Evolutionary conservation across 2,113 vertebrate genomes (phyloP).

Genomic region (Lonchura striata): DNA sequence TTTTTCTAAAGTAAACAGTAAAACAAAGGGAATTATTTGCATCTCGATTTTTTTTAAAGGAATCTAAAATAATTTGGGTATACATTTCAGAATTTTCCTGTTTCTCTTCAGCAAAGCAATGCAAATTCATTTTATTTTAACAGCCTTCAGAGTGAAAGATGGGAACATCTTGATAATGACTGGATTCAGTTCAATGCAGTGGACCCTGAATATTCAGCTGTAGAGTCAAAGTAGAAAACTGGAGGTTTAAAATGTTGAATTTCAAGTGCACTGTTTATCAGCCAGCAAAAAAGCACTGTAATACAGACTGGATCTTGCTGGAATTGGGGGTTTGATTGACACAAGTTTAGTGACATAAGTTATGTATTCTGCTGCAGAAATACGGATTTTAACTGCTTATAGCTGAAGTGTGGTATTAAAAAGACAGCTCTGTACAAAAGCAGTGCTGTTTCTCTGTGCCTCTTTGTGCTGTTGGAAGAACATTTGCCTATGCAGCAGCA

Average conservation of each 20-base stretch:
- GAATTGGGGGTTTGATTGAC: conserved; percentile 34
- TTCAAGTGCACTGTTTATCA: background rate
- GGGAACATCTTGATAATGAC: background rate
- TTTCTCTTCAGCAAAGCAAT: background rate
- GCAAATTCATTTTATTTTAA: background rate
- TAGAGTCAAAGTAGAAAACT: background rate
- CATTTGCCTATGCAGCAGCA: background rate
- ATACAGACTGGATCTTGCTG: background rate
- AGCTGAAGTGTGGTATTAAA: conserved; percentile 18
- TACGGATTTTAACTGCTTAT: background rate
- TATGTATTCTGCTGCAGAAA: conserved; percentile 6
- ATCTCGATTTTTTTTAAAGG: background rate
- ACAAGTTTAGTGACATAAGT: background rate
- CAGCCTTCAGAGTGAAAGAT: background rate
- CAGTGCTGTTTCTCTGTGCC: background rate
- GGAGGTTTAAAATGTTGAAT: background rate
- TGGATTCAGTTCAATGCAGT: background rate
- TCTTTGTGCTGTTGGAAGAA: background rate
- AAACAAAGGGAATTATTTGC: background rate
- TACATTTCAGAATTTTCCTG: background rate
- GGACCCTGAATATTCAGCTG: background rate
- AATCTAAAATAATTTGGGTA: background rate
- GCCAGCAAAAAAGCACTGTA: background rate
- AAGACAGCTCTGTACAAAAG: conserved; percentile 8
- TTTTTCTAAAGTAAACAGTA: background rate